Conservation (phyloP, 2,888 invertebrate genomes). For the Morpho achilles region DNA sequence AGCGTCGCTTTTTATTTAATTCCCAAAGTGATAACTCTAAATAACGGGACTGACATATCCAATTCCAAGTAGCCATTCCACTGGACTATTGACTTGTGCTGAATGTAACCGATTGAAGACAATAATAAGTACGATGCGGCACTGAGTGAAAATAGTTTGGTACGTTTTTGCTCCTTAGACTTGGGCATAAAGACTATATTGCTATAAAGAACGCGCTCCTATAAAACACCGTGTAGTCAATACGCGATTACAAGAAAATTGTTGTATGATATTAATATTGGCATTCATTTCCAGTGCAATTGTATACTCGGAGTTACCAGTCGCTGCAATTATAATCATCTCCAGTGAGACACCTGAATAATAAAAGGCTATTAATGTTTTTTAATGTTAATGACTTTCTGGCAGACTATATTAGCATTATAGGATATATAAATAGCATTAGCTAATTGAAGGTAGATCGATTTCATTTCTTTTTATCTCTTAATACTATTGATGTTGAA, state of each 20-base stretch:
- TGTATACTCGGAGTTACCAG: not conserved
- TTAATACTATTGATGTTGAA: too few relatives aligned
- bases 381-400: too few relatives aligned
- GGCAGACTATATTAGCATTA: too few relatives aligned
- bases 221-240: slow-evolving; percentile 8
- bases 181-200: slow-evolving; percentile 14
- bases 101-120: slow-evolving; percentile 19
- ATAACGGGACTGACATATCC: slow-evolving; percentile 26
- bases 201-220: slow-evolving; percentile 1
- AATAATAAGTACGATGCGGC: slow-evolving; percentile 19
- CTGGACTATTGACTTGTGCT: slow-evolving; percentile 18
- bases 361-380: not conserved
- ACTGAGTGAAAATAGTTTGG: not conserved
- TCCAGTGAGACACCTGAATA: slow-evolving; percentile 1
- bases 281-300: slow-evolving; percentile 16
- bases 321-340: not conserved
- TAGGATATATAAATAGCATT: too few relatives aligned
- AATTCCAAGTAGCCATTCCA: slow-evolving; percentile 26
- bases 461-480: too few relatives aligned
- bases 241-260: slow-evolving; percentile 18
- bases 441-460: too few relatives aligned
- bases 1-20: slow-evolving; percentile 23
- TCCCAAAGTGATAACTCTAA: slow-evolving; percentile 24
- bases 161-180: slow-evolving; percentile 4
- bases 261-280: slow-evolving; percentile 21